Base-by-base conservation (phyloP, 2,888 invertebrate genomes). In the Hedya salicella region DNA sequence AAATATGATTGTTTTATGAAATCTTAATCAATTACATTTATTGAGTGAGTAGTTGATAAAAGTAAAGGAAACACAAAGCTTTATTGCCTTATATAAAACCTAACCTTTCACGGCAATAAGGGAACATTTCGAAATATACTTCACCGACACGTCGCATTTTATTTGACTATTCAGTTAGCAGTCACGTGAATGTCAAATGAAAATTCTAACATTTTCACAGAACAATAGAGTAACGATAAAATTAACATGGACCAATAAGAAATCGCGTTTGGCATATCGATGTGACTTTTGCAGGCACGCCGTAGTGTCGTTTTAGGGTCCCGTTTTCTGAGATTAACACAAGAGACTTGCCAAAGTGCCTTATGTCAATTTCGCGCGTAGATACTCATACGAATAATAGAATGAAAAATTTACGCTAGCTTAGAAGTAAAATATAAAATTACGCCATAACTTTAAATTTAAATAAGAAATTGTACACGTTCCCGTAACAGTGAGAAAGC, bases 211-310 rank as follows among this genome's bases (percentile, higher is more conserved):
- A 54, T 54, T 49, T 60, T 54, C 60, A 61, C 19, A 21, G 42
- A 40, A 42, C 53, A n/a, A 52, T 57, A 59, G 21, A 62, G 49
- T 60, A 25, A 57, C 76, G 69, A 77, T 79, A 77, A 81, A 79
- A 80, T 82, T 81, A 78, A 75, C 81, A 81, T 83, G 73, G 72
- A 80, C 82, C 77, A 82, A 81, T 82, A 80, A 76, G 77, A 75
- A 71, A 75, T 68, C 57, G 77, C 75, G 75, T 77, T 69, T 73
- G 65, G 71, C 71, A 52, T 73, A 72, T 70, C 57, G 69, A 72
- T 73, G 71, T 68, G 66, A 71, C 68, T 68, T 75, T 75, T 74
- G 72, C 78, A 78, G 73, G 71, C 62, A 69, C 42, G 46, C 49
- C 71, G 70, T 75, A 75, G 68, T 78, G 63, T 68, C 75, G 36